These are phyloP conservation scores for Aplocera efformata DNA, from an alignment of 2,888 invertebrate genomes.

Conservation along the genomic window DNA sequence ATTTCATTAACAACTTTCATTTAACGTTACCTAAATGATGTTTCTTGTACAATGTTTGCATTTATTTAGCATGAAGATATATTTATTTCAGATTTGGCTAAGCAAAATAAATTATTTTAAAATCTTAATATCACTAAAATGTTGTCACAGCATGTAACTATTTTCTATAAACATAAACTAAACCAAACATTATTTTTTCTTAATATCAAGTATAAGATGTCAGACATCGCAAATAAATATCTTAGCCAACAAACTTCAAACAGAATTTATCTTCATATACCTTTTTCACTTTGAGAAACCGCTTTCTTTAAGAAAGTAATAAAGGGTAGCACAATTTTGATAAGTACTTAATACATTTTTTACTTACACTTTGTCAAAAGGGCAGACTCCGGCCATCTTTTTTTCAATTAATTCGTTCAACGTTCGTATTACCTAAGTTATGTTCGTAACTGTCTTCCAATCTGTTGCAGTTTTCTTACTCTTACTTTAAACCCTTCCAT, in stretches of 20 bases:
- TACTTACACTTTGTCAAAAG: conserved; percentile 21
- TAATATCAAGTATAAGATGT: conserved; percentile 19
- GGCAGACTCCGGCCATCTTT: conserved; percentile 13
- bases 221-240: conserved; percentile 23
- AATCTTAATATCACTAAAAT: too few species aligned
- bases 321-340: conserved; percentile 13
- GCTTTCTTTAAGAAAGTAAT: conserved; percentile 31
- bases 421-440: background rate
- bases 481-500: background rate
- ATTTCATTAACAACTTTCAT: too few species aligned
- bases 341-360: conserved; percentile 20
- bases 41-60: too few species aligned
- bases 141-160: too few species aligned
- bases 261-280: conserved; percentile 14
- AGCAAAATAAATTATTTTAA: too few species aligned
- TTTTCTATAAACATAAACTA: too few species aligned
- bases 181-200: too few species aligned
- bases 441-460: background rate
- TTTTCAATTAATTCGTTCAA: background rate
- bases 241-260: conserved; percentile 11
- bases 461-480: background rate
- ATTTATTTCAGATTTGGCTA: too few species aligned
- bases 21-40: too few species aligned
- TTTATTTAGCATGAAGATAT: too few species aligned
- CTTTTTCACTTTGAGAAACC: conserved; percentile 10